Evolutionary conservation across 2,797 vertebrate species (phyloP).

Genomic region (Natrix natrix): DNA sequence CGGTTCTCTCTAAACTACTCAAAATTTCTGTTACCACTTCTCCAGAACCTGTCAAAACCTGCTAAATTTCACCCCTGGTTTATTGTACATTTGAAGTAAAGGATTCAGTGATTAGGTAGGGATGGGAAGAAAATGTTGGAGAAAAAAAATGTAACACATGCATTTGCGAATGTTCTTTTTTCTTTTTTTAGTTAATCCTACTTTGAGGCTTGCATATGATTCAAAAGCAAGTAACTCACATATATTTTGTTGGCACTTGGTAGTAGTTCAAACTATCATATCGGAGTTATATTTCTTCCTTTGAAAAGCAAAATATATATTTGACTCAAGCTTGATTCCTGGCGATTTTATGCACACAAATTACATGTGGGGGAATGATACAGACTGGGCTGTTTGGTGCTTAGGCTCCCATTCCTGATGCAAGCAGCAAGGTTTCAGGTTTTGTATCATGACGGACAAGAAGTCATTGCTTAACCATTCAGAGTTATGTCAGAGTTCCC

Average conservation of each 20-base stretch:
- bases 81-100: not conserved
- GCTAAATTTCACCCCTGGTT: no score
- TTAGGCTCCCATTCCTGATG: not conserved
- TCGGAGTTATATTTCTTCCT: not conserved
- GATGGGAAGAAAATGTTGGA: not conserved
- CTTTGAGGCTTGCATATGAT: not conserved
- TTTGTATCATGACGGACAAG: not conserved
- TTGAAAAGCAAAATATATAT: not conserved
- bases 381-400: not conserved
- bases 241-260: not conserved
- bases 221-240: not conserved
- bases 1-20: no score
- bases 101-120: not conserved
- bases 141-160: not conserved
- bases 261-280: not conserved
- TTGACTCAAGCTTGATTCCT: not conserved
- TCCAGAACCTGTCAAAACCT: no score
- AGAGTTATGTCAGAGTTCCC: not conserved
- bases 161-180: not conserved
- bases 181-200: not conserved
- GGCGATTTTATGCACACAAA: not conserved
- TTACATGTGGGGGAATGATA: not conserved
- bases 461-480: not conserved
- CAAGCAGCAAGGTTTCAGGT: not conserved
- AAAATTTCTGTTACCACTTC: no score